Evolutionary conservation across 2,113 vertebrate genomes (phyloP), one percentile per base, ranked within the genome.

Genomic region (Ceyx margarethae): DNA sequence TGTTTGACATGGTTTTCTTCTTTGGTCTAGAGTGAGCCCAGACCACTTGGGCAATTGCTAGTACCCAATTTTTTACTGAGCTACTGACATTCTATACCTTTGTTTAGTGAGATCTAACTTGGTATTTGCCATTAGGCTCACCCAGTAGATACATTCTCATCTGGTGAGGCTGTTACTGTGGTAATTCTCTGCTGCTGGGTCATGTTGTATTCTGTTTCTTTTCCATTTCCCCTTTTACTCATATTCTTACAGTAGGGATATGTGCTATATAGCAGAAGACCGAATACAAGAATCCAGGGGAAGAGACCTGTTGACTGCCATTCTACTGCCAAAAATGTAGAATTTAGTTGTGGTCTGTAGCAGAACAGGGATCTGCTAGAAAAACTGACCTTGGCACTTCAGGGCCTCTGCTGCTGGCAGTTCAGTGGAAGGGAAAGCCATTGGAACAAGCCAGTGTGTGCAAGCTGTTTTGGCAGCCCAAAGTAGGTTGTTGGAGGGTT

Each of bases 1-100:
- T 40, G 7, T 81, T 87, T 79, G 84, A 84, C 57, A 50, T 77
- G 60, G 87, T 92, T 56, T 95, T 57, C 78, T 89, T 82, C 45
- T 67, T 85, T 91, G 51, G 56, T 67, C 43, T 80, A 73, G 60
- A 87, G n/a, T 45, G 85, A 89, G 46, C 51, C 43, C 68, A 77
- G 65, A 53, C 79, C 72, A 43, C 82, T 87, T 90, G 58, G 62
- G 51, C 74, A 75, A 58, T 77, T 85, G 33, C 64, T 65, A 40
- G 20, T 61, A 46, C 28, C 1, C 11, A 40, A 54, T 73, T 89
- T 15, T 69, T 64, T 62, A 35, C 1, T 80, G 87, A 87, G 37
- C 29, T 67, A 43, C 42, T 61, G 65, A 16, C 0, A 16, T 76
- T 42, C 21, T 80, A 14, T 81, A 19, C 29, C 40, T 91, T 68